These are phyloP conservation scores for Centroberyx gerrardi DNA, from an alignment of 2,797 vertebrate species.

Conservation along the genomic window DNA sequence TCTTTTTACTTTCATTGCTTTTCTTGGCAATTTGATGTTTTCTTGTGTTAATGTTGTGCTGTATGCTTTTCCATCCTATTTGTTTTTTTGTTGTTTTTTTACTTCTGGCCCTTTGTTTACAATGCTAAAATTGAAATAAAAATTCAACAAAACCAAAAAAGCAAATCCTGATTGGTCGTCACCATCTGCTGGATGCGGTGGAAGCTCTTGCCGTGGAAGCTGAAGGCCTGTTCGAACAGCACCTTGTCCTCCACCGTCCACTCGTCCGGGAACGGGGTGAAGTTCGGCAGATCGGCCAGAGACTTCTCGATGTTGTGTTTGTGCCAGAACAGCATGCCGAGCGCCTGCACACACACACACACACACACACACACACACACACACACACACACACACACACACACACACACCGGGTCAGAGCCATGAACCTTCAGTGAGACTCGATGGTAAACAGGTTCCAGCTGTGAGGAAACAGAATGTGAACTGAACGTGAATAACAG, in stretches of 20 bases:
- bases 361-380: slow-evolving; percentile 51
- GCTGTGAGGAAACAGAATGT: no score
- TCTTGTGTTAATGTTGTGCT: no score
- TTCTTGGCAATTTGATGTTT: no score
- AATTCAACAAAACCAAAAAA: no score
- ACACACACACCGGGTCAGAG: not conserved
- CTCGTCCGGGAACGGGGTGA: slow-evolving; percentile 98
- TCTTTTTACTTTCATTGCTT: no score
- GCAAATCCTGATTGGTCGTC: slow-evolving; percentile 30
- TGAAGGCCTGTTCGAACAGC: slow-evolving; percentile 98
- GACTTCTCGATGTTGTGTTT: slow-evolving; percentile 99
- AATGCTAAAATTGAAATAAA: no score
- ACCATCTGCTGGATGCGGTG: slow-evolving; percentile 99
- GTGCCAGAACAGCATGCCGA: slow-evolving; percentile 99
- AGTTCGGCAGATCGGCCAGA: slow-evolving; percentile 96
- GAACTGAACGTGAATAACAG: no score
- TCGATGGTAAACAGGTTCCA: no score
- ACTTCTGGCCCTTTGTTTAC: no score
- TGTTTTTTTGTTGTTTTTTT: no score
- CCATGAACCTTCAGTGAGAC: no score
- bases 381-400: slow-evolving; percentile 36
- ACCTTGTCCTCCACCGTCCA: slow-evolving; percentile 99
- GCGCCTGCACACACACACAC: slow-evolving; percentile 86
- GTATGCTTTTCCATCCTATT: no score
- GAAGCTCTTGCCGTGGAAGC: slow-evolving; percentile 99